A percentile compares a stretch with the other conserved stretches of the same genome.
Conservation (phyloP, 2,888 invertebrate species). For the Enchytraeus crypticus region DNA sequence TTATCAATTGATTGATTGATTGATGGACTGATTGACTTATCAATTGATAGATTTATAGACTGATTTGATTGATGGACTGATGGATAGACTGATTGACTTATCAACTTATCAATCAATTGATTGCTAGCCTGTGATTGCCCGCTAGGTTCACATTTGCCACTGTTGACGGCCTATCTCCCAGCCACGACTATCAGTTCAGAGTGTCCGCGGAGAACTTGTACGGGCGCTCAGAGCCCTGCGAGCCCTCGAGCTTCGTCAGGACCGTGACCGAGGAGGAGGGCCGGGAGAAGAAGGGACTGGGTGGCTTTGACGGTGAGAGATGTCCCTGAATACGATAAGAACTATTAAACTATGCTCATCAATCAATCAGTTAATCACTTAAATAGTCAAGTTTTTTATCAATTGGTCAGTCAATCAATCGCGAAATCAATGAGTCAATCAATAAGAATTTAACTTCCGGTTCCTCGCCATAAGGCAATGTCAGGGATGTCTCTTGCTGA, state of each 20-base stretch:
- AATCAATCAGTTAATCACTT: background rate
- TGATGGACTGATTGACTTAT: no score
- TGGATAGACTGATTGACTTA: no score
- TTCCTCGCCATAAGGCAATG: no score
- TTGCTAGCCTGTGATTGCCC: no score
- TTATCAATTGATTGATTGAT: no score
- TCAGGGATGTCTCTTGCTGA: no score
- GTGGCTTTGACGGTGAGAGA: slow-evolving; percentile 17
- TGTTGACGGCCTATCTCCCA: slow-evolving; percentile 76
- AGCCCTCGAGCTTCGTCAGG: slow-evolving; percentile 57
- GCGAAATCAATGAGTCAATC: no score
- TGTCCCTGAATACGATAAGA: background rate
- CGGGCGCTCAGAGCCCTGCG: slow-evolving; percentile 90
- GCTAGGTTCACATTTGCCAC: slow-evolving; percentile 77
- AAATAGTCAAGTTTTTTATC: background rate
- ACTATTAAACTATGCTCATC: background rate
- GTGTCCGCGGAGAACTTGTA: slow-evolving; percentile 96
- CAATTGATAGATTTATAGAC: no score
- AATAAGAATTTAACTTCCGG: no score
- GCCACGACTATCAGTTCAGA: slow-evolving; percentile 93
- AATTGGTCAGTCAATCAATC: no score
- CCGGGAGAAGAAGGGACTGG: slow-evolving; percentile 22
- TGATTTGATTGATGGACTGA: no score
- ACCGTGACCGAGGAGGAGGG: slow-evolving; percentile 37
- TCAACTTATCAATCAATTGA: no score